A percentile compares a stretch with the other conserved stretches of the same genome.
Conservation (phyloP, 2,888 invertebrate genomes). For the Diarsia brunnea region DNA sequence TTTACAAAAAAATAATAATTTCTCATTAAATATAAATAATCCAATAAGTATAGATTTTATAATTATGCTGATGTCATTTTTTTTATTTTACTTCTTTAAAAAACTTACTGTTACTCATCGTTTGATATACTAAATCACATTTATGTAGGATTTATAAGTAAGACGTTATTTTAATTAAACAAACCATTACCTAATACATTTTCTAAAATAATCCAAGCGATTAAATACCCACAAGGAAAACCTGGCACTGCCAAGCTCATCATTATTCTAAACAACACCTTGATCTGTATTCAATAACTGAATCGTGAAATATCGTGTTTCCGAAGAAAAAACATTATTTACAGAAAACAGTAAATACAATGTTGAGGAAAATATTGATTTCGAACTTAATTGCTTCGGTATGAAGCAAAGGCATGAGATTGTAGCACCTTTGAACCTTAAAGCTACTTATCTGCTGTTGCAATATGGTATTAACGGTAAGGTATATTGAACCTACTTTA, state of each 20-base stretch:
- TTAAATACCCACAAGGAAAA: constrained; percentile 13
- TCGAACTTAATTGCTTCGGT: constrained; percentile 1
- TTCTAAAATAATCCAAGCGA: constrained; percentile 9
- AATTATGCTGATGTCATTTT: not conserved
- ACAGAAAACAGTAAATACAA: not conserved
- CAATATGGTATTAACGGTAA: not conserved
- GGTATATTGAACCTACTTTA: not conserved
- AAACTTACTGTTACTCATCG: not conserved
- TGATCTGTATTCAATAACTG: constrained; percentile 57
- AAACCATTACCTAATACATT: not conserved
- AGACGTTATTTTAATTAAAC: not conserved
- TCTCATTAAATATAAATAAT: not conserved
- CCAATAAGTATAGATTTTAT: not conserved
- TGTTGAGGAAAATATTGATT: constrained; percentile 15
- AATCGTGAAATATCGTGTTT: constrained; percentile 38
- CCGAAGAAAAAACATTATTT: constrained; percentile 8
- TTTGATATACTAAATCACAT: not conserved
- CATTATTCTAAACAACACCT: constrained; percentile 43
- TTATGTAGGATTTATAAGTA: not conserved
- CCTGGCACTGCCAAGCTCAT: constrained; percentile 29
- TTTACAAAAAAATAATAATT: too few relatives aligned
- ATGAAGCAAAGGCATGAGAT: not conserved
- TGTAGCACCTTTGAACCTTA: constrained; percentile 15
- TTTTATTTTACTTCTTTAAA: too few relatives aligned
- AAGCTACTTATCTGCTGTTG: constrained; percentile 6